Percentiles rank a stretch among this genome's conserved stretches.
Conservation (phyloP, 2,797 vertebrate species). For the Numenius phaeopus region DNA sequence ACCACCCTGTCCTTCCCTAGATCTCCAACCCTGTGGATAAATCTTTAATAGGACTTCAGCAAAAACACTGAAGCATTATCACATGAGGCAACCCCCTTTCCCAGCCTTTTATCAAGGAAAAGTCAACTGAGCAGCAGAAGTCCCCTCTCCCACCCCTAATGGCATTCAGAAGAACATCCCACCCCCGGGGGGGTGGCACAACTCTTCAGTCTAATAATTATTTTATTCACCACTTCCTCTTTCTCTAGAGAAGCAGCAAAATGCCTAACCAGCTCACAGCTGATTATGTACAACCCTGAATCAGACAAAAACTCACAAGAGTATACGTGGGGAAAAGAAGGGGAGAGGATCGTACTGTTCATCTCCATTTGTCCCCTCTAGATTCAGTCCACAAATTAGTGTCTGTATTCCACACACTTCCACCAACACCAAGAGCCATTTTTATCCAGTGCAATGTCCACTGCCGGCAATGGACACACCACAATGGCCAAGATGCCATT, state of each 20-base stretch:
- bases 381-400: not conserved
- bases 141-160: not conserved
- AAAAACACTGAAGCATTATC: constrained; percentile 31
- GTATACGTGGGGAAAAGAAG: not conserved
- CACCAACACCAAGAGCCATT: not conserved
- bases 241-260: constrained; percentile 47
- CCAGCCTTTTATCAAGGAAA: not conserved
- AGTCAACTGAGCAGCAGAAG: constrained; percentile 26
- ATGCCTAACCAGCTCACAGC: constrained; percentile 61
- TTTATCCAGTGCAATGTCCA: not conserved
- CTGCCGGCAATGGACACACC: constrained; percentile 25
- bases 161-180: constrained; percentile 29
- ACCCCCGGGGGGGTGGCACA: not conserved
- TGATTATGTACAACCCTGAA: constrained; percentile 66
- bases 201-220: constrained; percentile 17
- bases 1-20: constrained; percentile 7
- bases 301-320: constrained; percentile 6
- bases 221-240: constrained; percentile 31
- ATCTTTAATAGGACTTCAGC: constrained; percentile 31
- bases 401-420: not conserved
- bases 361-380: not conserved
- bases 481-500: not conserved
- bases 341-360: not conserved
- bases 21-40: constrained; percentile 30
- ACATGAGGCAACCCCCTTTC: not conserved